These are phyloP conservation scores for Drosophila tani DNA, from an alignment of 1,140 invertebrate species.

Conservation along the genomic window DNA sequence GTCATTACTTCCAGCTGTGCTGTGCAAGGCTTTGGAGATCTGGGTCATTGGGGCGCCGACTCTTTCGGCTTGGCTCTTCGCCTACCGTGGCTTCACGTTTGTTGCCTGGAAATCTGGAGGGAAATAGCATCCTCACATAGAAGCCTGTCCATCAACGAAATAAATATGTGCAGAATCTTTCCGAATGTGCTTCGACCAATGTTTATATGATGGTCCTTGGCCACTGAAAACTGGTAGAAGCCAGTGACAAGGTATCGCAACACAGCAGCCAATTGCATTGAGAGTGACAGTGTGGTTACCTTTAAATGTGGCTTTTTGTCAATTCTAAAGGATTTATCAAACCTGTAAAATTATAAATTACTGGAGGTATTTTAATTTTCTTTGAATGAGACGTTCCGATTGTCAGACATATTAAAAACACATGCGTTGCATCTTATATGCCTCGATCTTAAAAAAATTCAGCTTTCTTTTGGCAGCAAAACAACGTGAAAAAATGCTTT, in stretches of 20 bases:
- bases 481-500: no score
- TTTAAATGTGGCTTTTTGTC: neutral
- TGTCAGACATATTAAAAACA: no score
- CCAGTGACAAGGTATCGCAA: no score
- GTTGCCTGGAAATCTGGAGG: neutral
- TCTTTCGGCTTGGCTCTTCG: neutral
- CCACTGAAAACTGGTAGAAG: neutral
- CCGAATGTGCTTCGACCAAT: neutral
- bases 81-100: neutral
- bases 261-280: no score
- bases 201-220: neutral
- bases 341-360: no score
- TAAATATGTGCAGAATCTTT: neutral
- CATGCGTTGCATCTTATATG: neutral
- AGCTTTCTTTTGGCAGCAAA: no score
- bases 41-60: neutral
- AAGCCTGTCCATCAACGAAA: neutral
- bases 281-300: no score
- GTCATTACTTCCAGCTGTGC: neutral
- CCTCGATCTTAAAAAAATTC: no score
- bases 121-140: neutral
- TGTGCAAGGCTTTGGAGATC: neutral
- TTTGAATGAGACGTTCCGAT: no score
- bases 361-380: neutral
- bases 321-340: neutral